Evolutionary conservation across 2,888 invertebrate genomes (phyloP).

Genomic region (Tiphia femorata): DNA sequence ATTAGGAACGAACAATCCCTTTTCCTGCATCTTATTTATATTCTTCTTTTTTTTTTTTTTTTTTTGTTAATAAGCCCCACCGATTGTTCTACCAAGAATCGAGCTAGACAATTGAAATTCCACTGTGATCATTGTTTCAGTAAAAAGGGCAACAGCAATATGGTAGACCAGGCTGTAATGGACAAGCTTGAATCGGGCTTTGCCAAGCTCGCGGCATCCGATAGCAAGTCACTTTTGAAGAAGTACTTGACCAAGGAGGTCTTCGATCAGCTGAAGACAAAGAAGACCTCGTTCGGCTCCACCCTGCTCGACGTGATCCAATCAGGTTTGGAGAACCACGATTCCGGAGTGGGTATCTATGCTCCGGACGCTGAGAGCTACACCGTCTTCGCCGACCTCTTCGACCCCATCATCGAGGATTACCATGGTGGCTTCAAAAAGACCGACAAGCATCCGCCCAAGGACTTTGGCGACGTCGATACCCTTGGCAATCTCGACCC

Average conservation of each 20-base stretch:
- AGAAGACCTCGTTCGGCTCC: constrained; percentile 94
- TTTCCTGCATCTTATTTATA: no score
- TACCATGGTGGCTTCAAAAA: constrained; percentile 97
- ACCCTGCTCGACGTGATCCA: constrained; percentile 94
- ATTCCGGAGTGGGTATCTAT: constrained; percentile 97
- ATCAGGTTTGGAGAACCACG: constrained; percentile 95
- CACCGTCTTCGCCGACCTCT: constrained; percentile 90
- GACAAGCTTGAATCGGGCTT: constrained; percentile 93
- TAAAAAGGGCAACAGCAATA: constrained; percentile 76
- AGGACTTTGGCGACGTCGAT: constrained; percentile 94
- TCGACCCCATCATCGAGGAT: constrained; percentile 98
- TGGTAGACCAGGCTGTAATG: constrained; percentile 92
- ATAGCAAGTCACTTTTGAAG: constrained; percentile 97
- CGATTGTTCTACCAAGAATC: no score
- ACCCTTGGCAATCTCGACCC: constrained; percentile 94
- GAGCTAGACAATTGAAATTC: neutral
- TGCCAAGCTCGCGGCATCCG: constrained; percentile 87
- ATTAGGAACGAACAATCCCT: no score
- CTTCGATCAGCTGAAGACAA: constrained; percentile 91
- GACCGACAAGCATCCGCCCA: constrained; percentile 92
- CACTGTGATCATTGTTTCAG: constrained; percentile 69
- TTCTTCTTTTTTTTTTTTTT: no score
- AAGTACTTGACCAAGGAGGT: constrained; percentile 93
- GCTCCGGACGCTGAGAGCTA: constrained; percentile 98
- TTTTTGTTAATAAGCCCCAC: no score